Conservation (phyloP, 2,797 vertebrate species). For the Oryzias sinensis region DNA sequence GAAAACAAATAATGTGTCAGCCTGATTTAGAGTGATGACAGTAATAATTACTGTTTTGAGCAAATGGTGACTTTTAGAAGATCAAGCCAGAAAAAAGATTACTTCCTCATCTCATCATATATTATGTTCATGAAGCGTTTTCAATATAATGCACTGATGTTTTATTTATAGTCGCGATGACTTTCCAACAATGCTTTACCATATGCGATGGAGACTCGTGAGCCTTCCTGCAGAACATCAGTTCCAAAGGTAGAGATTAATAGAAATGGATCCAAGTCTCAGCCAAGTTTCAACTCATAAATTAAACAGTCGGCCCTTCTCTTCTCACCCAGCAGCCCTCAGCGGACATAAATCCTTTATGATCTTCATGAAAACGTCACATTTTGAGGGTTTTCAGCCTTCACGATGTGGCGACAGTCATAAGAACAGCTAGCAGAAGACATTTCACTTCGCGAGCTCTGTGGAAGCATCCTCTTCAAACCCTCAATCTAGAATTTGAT, state of each 20-base stretch:
- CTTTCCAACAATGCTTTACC: neutral
- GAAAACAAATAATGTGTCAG: too few relatives aligned
- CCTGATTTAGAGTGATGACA: too few relatives aligned
- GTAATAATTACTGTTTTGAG: too few relatives aligned
- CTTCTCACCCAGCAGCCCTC: constrained; percentile 31
- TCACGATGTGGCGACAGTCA: constrained; percentile 29
- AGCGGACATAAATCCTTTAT: constrained; percentile 58
- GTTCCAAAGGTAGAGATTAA: constrained; percentile 51
- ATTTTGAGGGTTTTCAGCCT: constrained; percentile 26
- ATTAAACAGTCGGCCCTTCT: constrained; percentile 44
- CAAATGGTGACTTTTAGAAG: too few relatives aligned
- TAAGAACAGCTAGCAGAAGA: constrained; percentile 3
- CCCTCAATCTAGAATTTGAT: too few relatives aligned
- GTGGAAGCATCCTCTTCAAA: too few relatives aligned
- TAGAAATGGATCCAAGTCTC: constrained; percentile 44
- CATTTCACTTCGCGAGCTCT: neutral
- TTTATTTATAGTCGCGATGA: neutral
- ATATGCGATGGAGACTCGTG: constrained; percentile 15
- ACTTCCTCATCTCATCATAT: too few relatives aligned
- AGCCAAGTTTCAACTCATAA: constrained; percentile 54
- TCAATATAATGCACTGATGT: neutral
- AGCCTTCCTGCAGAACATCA: constrained; percentile 27
- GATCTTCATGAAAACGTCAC: constrained; percentile 36
- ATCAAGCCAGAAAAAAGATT: too few relatives aligned
- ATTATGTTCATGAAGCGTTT: neutral